Evolutionary conservation across 2,113 vertebrate genomes (phyloP).

Genomic region (Callipepla californica): DNA sequence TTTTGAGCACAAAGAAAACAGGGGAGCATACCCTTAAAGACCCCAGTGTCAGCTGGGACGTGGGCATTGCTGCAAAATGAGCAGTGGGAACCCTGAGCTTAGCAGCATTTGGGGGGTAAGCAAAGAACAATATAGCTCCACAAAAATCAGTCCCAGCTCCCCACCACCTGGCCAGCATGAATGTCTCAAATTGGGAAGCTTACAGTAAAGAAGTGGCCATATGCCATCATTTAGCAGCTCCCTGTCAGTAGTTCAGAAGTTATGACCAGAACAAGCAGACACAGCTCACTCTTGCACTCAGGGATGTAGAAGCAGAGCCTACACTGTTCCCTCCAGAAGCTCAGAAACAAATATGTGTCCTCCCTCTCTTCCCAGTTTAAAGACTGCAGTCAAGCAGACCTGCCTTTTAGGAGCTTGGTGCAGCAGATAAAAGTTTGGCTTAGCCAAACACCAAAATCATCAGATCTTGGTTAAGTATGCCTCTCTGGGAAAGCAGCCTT

Average conservation of each 20-base stretch:
- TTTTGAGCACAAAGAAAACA: not conserved
- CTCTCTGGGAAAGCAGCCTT: not conserved
- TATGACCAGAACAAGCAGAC: not conserved
- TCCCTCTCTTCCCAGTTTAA: not conserved
- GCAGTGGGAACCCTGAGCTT: not conserved
- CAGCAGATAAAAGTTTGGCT: not conserved
- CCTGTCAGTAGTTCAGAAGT: not conserved
- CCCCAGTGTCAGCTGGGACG: not conserved
- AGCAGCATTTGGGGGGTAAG: not conserved
- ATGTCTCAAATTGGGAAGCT: not conserved
- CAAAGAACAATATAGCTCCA: not conserved
- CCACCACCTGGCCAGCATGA: not conserved
- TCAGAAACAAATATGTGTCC: rapidly evolving
- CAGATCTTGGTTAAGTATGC: not conserved
- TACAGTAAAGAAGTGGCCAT: not conserved
- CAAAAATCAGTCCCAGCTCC: not conserved
- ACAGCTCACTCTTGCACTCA: not conserved
- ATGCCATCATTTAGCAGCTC: not conserved
- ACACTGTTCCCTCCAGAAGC: not conserved
- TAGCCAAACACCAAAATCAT: not conserved
- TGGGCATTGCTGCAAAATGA: not conserved
- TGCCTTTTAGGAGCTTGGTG: not conserved
- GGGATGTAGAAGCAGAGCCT: not conserved
- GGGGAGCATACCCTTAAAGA: not conserved
- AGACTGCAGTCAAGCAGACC: rapidly evolving